Conservation (phyloP, 2,113 vertebrate species). For the Toxotes chatareus region DNA sequence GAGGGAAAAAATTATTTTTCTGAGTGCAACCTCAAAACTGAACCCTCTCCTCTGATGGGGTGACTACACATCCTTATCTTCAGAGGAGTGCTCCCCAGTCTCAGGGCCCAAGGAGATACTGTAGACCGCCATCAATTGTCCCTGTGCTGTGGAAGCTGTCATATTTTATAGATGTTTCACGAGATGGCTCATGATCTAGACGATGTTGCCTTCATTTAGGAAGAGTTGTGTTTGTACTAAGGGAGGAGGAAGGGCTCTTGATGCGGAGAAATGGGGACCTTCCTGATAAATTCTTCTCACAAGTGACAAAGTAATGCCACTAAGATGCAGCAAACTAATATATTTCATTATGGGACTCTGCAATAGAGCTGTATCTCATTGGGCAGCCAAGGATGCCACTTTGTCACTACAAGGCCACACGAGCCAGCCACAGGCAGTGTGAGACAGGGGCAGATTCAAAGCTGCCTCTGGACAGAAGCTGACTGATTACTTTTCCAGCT, state of each 20-base stretch:
- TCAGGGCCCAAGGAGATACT: conserved; percentile 27
- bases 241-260: conserved; percentile 68
- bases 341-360: conserved; percentile 71
- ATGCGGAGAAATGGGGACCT: conserved; percentile 71
- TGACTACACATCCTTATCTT: conserved; percentile 27
- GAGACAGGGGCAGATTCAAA: conserved; percentile 66
- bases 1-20: conserved; percentile 65
- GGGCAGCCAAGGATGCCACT: conserved; percentile 77
- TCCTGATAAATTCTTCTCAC: conserved; percentile 70
- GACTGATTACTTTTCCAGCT: conserved; percentile 73
- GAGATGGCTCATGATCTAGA: conserved; percentile 66
- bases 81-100: conserved; percentile 12
- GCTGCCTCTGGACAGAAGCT: conserved; percentile 56
- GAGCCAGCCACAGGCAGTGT: conserved; percentile 37
- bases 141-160: conserved; percentile 43
- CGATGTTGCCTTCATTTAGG: conserved; percentile 70
- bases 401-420: conserved; percentile 79
- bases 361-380: conserved; percentile 77
- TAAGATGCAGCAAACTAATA: conserved; percentile 72
- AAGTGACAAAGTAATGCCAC: conserved; percentile 76
- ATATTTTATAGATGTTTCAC: conserved; percentile 75
- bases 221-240: conserved; percentile 76
- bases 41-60: conserved; percentile 49
- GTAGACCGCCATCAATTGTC: conserved; percentile 55
- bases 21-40: conserved; percentile 63